Evolutionary conservation across 2,113 vertebrate species (phyloP).

Genomic region (Phaetusa simplex): DNA sequence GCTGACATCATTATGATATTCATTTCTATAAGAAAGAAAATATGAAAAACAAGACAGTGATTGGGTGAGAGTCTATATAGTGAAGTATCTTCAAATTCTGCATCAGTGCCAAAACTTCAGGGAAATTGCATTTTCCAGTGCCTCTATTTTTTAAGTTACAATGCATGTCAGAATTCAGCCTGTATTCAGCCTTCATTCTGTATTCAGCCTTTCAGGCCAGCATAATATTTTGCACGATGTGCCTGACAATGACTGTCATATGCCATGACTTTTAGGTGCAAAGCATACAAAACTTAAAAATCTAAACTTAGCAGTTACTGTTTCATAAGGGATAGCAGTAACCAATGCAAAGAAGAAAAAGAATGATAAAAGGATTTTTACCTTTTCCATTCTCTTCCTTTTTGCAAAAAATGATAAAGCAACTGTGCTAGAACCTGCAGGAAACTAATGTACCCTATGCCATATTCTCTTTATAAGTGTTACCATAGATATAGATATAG

Average conservation of each 20-base stretch:
- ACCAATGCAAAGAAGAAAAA: not conserved
- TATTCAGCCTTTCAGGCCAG: not conserved
- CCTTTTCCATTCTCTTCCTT: not conserved
- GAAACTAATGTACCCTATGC: not conserved
- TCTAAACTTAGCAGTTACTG: not conserved
- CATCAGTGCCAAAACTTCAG: not conserved
- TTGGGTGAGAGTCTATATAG: not conserved
- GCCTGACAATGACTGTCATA: not conserved
- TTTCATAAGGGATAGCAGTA: not conserved
- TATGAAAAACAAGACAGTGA: not conserved
- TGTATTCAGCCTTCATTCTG: not conserved
- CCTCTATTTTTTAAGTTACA: not conserved
- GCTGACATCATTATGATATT: not conserved
- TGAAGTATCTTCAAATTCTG: not conserved
- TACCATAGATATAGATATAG: not conserved
- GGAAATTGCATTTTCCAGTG: fast-evolving
- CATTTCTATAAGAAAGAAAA: not conserved
- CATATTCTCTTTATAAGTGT: not conserved
- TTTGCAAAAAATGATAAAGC: not conserved
- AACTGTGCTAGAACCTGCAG: not conserved
- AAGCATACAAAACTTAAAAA: not conserved
- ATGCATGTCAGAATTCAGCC: not conserved
- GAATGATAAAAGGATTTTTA: not conserved
- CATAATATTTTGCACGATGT: not conserved
- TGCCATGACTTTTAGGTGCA: not conserved